Evolutionary conservation across 2,888 invertebrate genomes (phyloP).

Genomic region (Caenorhabditis drosophilae): DNA sequence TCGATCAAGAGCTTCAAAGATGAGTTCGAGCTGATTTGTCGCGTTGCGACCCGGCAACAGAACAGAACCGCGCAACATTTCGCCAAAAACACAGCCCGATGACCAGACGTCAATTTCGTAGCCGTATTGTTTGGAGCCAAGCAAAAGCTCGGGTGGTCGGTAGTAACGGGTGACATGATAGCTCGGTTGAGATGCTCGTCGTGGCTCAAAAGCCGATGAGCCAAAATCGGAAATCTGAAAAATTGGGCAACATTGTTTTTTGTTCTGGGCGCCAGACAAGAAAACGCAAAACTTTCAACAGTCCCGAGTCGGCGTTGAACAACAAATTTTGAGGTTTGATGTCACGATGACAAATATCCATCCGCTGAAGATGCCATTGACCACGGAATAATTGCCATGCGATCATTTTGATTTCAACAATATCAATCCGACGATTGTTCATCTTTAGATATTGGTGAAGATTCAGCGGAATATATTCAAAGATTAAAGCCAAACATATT

Average conservation of each 20-base stretch:
- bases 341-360: conserved; percentile 79
- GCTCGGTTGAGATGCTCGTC: conserved; percentile 33
- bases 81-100: conserved; percentile 52
- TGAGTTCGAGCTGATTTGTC: conserved; percentile 37
- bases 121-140: conserved; percentile 82
- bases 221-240: conserved; percentile 36
- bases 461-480: conserved; percentile 51
- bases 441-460: conserved; percentile 43
- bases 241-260: too few species aligned
- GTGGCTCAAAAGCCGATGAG: conserved; percentile 29
- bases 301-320: conserved; percentile 86
- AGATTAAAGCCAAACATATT: conserved; percentile 46
- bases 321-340: conserved; percentile 99
- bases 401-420: conserved; percentile 44
- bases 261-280: conserved; percentile 75
- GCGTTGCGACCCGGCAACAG: conserved; percentile 45
- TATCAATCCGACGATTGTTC: conserved; percentile 12
- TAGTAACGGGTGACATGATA: conserved; percentile 73
- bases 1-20: conserved; percentile 36
- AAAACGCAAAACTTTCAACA: conserved; percentile 94
- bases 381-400: conserved; percentile 57
- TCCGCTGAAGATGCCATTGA: conserved; percentile 43
- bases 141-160: conserved; percentile 71
- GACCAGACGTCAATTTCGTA: conserved; percentile 80
- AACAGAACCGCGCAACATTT: conserved; percentile 42